Base-by-base conservation (phyloP, 2,113 vertebrate genomes). In the Polypterus senegalus region DNA sequence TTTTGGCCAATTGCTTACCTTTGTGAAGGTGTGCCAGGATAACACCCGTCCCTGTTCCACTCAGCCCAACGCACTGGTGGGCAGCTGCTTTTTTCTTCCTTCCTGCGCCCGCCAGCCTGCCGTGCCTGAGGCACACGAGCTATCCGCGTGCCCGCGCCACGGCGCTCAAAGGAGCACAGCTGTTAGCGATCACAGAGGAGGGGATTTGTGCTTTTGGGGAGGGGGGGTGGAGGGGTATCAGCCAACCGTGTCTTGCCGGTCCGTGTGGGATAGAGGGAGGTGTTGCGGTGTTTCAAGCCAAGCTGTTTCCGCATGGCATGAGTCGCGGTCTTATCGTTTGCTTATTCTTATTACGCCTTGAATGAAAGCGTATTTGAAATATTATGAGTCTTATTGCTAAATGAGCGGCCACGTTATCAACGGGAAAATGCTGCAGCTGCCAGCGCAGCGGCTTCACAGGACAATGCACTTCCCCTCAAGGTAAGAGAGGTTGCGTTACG, bases 381-480 rank as follows among this genome's bases (percentile, higher is more conserved):
- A 56, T 54, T 65, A 81, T 81, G 82, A 67, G 59, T 63, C 67
- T 63, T 59, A 57, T 65, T 70, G 79, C 79, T 73, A 77, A 77
- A 86, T 86, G 83, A 86, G 82, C 74, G 84, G 84, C 7, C 84
- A 82, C 66, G 81, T 86, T 69, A 66, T 85, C 65, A 78, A 81
- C 70, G 76, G 83, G 63, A 87, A 85, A 81, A 78, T 78, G 80
- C 80, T 82, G 81, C 83, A 83, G 69, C 73, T 83, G 58, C 75
- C 79, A 3, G 73, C 77, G 77, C 83, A 77, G 76, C 82, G 84
- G 71, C 67, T 74, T 3, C 78, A 74, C 69, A 81, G 82, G 80
- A 85, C 84, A 75, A 82, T 83, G 76, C 84, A 81, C 79, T 83
- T 80, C 78, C 75, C 81, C 70, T 83, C 83, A 75, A 86, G 84